Evolutionary conservation across 2,113 vertebrate genomes (phyloP), one percentile per base, ranked within the genome.

Genomic region (Clinocottus analis): DNA sequence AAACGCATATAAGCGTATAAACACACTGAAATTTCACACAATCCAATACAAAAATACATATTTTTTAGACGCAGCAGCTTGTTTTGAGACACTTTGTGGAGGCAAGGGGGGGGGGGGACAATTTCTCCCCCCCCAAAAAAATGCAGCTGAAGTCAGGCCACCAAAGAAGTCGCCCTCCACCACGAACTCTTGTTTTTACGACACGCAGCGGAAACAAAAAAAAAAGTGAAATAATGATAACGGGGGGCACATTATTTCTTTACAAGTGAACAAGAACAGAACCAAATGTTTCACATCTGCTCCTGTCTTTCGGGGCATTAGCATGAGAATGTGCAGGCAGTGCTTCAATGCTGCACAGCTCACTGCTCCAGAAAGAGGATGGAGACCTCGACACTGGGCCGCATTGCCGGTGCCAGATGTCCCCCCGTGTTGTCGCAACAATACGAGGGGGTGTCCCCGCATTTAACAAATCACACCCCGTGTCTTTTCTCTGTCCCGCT

Each of bases 241-340:
- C 84, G 89, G 94, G 89, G 94, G 93, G 85, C 89, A 27, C 93
- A 96, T 96, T 96, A 96, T 94, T 95, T 95, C 96, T 97, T 98
- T 96, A 98, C 97, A 97, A 97, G 95, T 92, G 96, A 95, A 93
- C 95, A 96, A 96, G 96, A 96, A 94, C 93, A 93, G 93, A 96
- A 96, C 94, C 96, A 95, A 98, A 97, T 96, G 96, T 96, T 96
- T 96, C 96, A 96, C 97, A 99, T 97, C 97, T 99, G 97, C 96
- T 97, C 90, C 81, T 7, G n/a, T 85, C 31, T 90, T 91, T 93
- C 63, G 17, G 71, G 55, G 17, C 75, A 97, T 99, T 99, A 96
- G 94, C 98, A 99, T 99, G 95, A 97, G 95, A 98, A 99, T 96
- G 87, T 31, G 63, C 41, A 31, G 86, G 71, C 90, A 88, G 94